phyloP scores from a whole-genome alignment of 1,140 invertebrate species.

The Heliconius congener region DNA sequence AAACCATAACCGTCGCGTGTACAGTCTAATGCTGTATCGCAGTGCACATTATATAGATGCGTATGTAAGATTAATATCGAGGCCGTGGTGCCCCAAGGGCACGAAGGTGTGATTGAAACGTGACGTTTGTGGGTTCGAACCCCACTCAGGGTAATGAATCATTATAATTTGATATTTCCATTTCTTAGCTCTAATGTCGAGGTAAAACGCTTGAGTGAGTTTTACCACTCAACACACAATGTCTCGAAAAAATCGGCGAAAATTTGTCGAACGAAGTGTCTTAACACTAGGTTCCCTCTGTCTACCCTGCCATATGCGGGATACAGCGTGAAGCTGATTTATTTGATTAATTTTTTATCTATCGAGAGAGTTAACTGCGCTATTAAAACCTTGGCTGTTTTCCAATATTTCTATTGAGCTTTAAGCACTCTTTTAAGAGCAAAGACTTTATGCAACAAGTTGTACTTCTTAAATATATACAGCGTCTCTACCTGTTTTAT shows the following conservation, averaged over 20 bases:
- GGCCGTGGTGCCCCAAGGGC: no score
- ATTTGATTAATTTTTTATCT: background rate
- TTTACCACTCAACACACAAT: background rate
- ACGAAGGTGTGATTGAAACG: no score
- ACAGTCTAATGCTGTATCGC: no score
- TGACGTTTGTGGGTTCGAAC: no score
- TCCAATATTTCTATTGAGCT: background rate
- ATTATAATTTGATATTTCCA: no score
- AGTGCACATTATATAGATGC: no score
- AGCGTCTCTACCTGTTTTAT: no score
- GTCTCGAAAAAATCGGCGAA: background rate
- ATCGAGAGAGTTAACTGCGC: background rate
- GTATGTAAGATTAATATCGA: no score
- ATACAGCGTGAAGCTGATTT: background rate
- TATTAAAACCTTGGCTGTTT: background rate
- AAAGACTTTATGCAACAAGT: background rate
- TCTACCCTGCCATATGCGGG: no score
- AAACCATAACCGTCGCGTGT: no score
- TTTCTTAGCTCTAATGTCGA: background rate
- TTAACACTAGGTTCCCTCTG: background rate
- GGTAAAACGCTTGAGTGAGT: background rate
- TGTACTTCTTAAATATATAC: background rate
- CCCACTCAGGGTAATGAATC: no score
- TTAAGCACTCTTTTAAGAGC: background rate
- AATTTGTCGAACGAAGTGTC: background rate